Conservation (phyloP, 2,113 vertebrate genomes). For the Gambusia holbrooki region DNA sequence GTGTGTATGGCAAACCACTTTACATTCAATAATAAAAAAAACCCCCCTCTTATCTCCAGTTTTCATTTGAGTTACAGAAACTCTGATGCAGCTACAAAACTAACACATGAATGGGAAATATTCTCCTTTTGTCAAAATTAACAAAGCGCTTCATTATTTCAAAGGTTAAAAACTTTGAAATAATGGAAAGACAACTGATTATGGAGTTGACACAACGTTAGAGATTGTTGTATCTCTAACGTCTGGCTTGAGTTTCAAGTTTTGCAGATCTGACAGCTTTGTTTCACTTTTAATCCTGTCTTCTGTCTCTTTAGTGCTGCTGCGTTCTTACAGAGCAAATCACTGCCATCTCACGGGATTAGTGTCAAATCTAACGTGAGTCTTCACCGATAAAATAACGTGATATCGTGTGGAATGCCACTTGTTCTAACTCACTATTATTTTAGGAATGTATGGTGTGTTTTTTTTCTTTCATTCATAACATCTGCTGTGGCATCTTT, state of each 20-base stretch:
- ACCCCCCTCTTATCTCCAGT: not conserved
- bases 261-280: not conserved
- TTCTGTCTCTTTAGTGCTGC: conserved; percentile 10
- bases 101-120: no score
- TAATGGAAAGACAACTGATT: no score
- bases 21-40: not conserved
- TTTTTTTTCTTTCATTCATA: conserved; percentile 1
- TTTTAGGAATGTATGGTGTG: conserved; percentile 19
- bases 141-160: no score
- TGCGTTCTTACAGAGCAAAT: conserved; percentile 40
- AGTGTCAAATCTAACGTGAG: conserved; percentile 29
- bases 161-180: no score
- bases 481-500: conserved; percentile 48
- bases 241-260: not conserved
- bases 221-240: no score
- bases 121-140: no score
- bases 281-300: not conserved
- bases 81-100: no score
- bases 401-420: conserved; percentile 54
- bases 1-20: not conserved
- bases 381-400: conserved; percentile 49
- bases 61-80: no score
- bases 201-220: no score
- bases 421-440: conserved; percentile 16
- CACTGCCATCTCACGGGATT: conserved; percentile 49